phyloP scores from a whole-genome alignment of 1,140 invertebrate species.

The Drosophila eugracilis region DNA sequence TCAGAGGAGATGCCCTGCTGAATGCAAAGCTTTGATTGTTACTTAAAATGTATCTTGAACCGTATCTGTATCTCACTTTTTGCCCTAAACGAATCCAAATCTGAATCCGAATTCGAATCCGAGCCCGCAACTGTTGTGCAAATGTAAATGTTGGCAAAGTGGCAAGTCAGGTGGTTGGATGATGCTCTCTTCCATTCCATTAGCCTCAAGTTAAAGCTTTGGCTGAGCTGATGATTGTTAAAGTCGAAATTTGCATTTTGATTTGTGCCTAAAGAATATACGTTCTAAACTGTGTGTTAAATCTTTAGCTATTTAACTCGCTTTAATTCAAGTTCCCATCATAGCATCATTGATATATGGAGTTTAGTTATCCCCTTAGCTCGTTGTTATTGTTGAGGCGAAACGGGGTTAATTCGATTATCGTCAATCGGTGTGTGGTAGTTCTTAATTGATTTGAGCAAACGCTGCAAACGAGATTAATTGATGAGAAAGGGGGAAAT shows the following conservation, averaged over 20 bases:
- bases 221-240: constrained; percentile 34
- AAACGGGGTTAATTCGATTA: constrained; percentile 66
- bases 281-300: not conserved
- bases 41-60: constrained; percentile 60
- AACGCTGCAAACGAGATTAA: constrained; percentile 67
- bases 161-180: constrained; percentile 53
- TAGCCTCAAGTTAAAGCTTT: constrained; percentile 54
- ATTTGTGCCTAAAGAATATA: not conserved
- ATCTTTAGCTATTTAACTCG: not conserved
- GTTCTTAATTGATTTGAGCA: constrained; percentile 67
- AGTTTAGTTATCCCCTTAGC: not conserved
- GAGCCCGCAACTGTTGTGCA: constrained; percentile 51
- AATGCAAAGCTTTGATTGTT: constrained; percentile 70
- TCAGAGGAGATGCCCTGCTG: constrained; percentile 21
- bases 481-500: constrained; percentile 54
- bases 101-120: constrained; percentile 19
- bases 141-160: constrained; percentile 65
- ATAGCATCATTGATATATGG: constrained; percentile 12
- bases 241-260: constrained; percentile 40
- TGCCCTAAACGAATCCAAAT: constrained; percentile 23
- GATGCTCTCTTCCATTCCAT: constrained; percentile 65
- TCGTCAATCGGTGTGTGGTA: constrained; percentile 37
- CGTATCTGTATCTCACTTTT: constrained; percentile 52
- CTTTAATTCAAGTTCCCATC: not conserved
- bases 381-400: constrained; percentile 19